A percentile compares a stretch with the other conserved stretches of the same genome.
These are phyloP conservation scores for Agelas oroides DNA, from an alignment of 37 sponge, comb jelly and placozoan species.

Conservation along the genomic window DNA sequence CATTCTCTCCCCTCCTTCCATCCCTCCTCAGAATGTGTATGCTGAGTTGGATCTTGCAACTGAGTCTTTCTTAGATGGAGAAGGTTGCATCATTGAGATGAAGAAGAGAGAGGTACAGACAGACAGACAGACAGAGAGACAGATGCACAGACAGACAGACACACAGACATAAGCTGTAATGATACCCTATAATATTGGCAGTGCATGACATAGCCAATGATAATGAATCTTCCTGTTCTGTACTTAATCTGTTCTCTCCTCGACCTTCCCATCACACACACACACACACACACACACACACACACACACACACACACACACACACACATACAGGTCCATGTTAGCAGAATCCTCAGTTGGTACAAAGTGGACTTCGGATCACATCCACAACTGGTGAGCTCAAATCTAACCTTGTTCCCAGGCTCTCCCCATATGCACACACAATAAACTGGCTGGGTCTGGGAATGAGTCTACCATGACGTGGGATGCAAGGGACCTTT, in stretches of 20 bases:
- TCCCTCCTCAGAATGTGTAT: constrained; percentile 67
- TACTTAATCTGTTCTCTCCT: neutral
- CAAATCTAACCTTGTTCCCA: neutral
- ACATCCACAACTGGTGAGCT: constrained; percentile 67
- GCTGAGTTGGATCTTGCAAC: constrained; percentile 80
- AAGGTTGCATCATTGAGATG: constrained; percentile 60
- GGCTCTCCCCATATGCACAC: no score
- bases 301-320: neutral
- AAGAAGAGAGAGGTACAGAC: constrained; percentile 71
- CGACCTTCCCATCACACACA: neutral
- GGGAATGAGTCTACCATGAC: no score
- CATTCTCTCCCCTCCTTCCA: neutral
- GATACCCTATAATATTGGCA: no score
- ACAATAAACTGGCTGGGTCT: no score
- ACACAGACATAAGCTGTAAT: no score
- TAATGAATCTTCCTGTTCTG: no score
- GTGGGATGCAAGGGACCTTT: no score
- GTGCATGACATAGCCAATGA: no score
- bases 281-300: neutral
- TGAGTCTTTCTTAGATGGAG: constrained; percentile 85
- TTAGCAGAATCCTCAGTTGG: constrained; percentile 93
- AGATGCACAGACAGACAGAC: no score
- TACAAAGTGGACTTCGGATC: constrained; percentile 95
- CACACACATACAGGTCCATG: constrained; percentile 42
- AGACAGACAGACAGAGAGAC: no score